A percentile compares a stretch with the other conserved stretches of the same genome.
Conservation (phyloP, 2,888 invertebrate species). For the Phaedon cochleariae region DNA sequence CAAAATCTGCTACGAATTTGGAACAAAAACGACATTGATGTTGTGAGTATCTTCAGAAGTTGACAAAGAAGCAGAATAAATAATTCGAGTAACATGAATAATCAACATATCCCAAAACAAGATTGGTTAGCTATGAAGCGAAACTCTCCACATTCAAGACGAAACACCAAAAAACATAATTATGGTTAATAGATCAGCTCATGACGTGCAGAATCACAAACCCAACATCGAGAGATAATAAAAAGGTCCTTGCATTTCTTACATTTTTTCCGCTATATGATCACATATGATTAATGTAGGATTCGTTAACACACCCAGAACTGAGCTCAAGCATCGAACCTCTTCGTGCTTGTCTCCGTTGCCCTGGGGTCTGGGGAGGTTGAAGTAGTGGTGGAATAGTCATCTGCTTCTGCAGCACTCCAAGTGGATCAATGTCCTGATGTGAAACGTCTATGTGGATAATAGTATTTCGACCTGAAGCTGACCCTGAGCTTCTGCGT, state of each 20-base stretch:
- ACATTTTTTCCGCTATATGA: constrained; percentile 40
- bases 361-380: constrained; percentile 70
- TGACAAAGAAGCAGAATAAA: too few relatives aligned
- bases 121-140: too few relatives aligned
- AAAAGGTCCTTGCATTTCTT: constrained; percentile 38
- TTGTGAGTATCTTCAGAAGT: too few relatives aligned
- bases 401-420: constrained; percentile 52
- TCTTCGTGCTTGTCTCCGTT: constrained; percentile 75
- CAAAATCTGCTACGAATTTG: too few relatives aligned
- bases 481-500: constrained; percentile 50
- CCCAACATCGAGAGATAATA: constrained; percentile 36
- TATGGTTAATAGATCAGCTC: constrained; percentile 15
- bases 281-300: constrained; percentile 47
- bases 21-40: too few relatives aligned
- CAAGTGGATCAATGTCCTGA: constrained; percentile 56
- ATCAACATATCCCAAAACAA: too few relatives aligned
- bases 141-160: too few relatives aligned
- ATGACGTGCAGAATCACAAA: constrained; percentile 32
- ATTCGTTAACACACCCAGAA: constrained; percentile 67
- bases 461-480: constrained; percentile 61
- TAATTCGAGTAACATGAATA: too few relatives aligned
- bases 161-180: too few relatives aligned
- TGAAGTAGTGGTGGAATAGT: constrained; percentile 57
- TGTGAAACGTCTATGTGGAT: constrained; percentile 68
- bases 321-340: constrained; percentile 86